These are phyloP conservation scores for Cololabis saira DNA, from an alignment of 2,113 vertebrate species.

Conservation along the genomic window DNA sequence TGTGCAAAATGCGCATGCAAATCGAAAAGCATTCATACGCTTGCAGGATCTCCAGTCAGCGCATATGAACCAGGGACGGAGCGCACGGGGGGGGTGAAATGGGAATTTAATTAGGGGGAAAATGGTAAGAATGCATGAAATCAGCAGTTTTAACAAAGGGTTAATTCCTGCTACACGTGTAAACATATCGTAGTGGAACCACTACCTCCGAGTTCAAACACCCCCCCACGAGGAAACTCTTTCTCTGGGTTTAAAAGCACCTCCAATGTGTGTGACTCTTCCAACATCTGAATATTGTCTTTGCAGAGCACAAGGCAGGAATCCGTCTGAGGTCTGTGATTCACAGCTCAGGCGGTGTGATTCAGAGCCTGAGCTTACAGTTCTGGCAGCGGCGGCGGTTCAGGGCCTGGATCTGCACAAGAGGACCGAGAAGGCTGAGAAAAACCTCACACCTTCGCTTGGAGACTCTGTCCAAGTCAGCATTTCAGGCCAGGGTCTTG, in stretches of 20 bases:
- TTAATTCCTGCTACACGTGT: conserved; percentile 17
- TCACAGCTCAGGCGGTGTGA: conserved; percentile 44
- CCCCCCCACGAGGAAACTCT: conserved; percentile 29
- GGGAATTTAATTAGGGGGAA: conserved; percentile 26
- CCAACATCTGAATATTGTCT: conserved; percentile 47
- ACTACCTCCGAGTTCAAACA: conserved; percentile 38
- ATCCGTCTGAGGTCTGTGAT: conserved; percentile 65
- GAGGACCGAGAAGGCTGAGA: conserved; percentile 50
- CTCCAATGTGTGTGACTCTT: conserved; percentile 34
- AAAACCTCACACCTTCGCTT: conserved; percentile 59
- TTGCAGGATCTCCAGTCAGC: neutral
- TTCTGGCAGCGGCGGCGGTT: conserved; percentile 16
- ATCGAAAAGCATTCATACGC: neutral
- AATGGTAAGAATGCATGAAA: conserved; percentile 51
- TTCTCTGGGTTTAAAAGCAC: conserved; percentile 22
- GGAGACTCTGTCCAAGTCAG: conserved; percentile 56
- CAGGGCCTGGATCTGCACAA: conserved; percentile 35
- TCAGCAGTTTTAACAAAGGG: conserved; percentile 48
- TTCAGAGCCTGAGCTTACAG: conserved; percentile 42
- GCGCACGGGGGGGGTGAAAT: neutral
- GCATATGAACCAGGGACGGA: neutral
- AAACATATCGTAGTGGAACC: conserved; percentile 21
- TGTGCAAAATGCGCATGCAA: neutral
- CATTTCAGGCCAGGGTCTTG: conserved; percentile 19
- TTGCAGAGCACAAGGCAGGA: conserved; percentile 41